Base-by-base conservation (phyloP, 2,113 vertebrate genomes). In the Lucifuga dentata region DNA sequence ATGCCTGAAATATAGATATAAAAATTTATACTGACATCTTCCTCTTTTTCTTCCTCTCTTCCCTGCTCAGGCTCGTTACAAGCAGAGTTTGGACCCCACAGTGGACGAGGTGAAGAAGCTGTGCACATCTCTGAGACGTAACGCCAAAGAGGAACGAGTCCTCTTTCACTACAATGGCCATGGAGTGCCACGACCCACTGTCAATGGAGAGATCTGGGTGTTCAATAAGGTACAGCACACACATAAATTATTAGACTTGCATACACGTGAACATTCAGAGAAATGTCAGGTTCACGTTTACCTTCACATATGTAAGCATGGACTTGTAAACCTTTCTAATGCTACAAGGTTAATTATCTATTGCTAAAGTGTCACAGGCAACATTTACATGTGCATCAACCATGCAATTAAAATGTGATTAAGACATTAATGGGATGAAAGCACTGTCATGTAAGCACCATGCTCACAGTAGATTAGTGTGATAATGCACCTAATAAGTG, bases 141-240 rank as follows among this genome's bases (percentile, higher is more conserved):
- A 99, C 0, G 98, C 98, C 87, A 99, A 99, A 86, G 97, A 99
- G 69, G 97, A 98, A 86, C 91, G 98, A 0, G 98, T 99, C 3
- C 94, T 99, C 62, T 99, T 98, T 88, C 97, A 98, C 91, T 99
- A 99, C 92, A 99, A 99, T 0, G 98, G 98, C n/a, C 98, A 99
- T 0, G 98, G 98, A 0, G 98, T 99, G 19, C 98, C 98, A 23
- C 89, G 98, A 64, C 98, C 98, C 12, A 99, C 98, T 0, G 96
- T 98, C 44, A 99, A 99, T 0, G 97, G 98, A 0, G 98, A 99
- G 91, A 97, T 99, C 90, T 99, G 98, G 97, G 98, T 99, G 82
- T 99, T 99, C 88, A 99, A 99, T 61, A 99, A 99, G 96, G 98
- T 99, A 76, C 0, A 17, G 5, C 12, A 17, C n/a, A 23, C 20